Evolutionary conservation across 2,888 invertebrate genomes (phyloP).

Genomic region (Cheilosia impressa): DNA sequence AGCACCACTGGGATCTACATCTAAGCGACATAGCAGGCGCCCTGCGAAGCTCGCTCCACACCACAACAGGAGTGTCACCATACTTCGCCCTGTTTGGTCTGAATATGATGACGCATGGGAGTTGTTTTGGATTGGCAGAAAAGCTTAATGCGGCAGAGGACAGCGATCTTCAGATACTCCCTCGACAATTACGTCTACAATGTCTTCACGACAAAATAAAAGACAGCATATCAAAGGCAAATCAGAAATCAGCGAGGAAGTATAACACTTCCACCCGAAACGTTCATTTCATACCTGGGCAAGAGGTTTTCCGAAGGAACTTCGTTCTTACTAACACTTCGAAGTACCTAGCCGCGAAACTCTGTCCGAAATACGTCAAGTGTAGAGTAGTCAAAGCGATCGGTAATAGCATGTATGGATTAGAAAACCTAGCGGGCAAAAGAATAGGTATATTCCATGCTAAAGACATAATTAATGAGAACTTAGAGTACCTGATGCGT

Average conservation of each 20-base stretch:
- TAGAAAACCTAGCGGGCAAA: neutral
- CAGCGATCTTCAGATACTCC: too few relatives aligned
- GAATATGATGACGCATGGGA: neutral
- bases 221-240: too few relatives aligned
- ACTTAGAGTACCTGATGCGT: too few relatives aligned
- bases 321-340: neutral
- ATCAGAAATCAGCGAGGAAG: fast-evolving
- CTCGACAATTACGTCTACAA: too few relatives aligned
- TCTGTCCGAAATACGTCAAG: neutral
- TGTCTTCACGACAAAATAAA: too few relatives aligned
- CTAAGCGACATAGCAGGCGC: neutral
- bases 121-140: neutral
- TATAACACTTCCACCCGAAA: neutral
- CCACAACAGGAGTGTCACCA: neutral
- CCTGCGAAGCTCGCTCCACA: neutral
- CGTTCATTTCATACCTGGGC: neutral
- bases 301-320: neutral
- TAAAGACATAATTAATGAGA: neutral
- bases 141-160: neutral
- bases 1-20: neutral
- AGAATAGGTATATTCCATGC: neutral
- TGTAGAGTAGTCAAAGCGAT: neutral
- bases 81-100: neutral
- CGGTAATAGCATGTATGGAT: too few relatives aligned
- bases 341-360: neutral